phyloP scores from a whole-genome alignment of 2,888 invertebrate genomes.

The Agrilus biguttatus region DNA sequence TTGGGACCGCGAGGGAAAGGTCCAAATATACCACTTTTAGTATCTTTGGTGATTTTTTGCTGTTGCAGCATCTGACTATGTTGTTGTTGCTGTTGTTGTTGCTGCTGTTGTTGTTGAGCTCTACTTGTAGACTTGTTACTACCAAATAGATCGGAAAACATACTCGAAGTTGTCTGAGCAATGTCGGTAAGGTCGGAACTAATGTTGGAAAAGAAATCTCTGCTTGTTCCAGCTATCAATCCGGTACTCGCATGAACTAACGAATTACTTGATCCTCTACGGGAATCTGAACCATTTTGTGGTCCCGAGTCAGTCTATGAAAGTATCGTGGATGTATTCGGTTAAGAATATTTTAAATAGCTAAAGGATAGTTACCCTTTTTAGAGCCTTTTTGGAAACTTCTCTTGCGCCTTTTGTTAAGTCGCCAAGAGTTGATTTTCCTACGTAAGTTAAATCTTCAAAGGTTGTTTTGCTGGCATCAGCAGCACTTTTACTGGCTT shows the following conservation, averaged over 20 bases:
- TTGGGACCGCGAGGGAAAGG: slow-evolving; percentile 66
- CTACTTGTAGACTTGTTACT: slow-evolving; percentile 34
- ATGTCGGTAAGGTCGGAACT: slow-evolving; percentile 86
- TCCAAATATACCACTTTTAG: slow-evolving; percentile 48
- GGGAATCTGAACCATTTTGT: slow-evolving; percentile 22
- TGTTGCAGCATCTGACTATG: slow-evolving; percentile 19
- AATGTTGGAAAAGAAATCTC: slow-evolving; percentile 81
- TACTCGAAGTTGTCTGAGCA: slow-evolving; percentile 83
- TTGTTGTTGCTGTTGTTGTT: slow-evolving; percentile 15
- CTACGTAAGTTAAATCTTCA: slow-evolving; percentile 77
- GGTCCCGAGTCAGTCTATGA: slow-evolving; percentile 2
- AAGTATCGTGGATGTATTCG: background rate
- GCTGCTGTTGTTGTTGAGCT: slow-evolving; percentile 13
- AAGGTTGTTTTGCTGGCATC: slow-evolving; percentile 78
- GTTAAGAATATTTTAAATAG: background rate
- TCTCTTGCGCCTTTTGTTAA: slow-evolving; percentile 85
- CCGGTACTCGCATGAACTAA: slow-evolving; percentile 44
- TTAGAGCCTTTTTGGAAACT: slow-evolving; percentile 70
- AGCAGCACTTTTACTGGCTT: slow-evolving; percentile 77
- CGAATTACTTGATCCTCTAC: slow-evolving; percentile 45
- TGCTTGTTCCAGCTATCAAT: slow-evolving; percentile 50
- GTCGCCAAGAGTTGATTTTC: slow-evolving; percentile 81
- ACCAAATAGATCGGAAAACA: slow-evolving; percentile 91
- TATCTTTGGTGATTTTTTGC: slow-evolving; percentile 26
- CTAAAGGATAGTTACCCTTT: slow-evolving; percentile 42